A percentile compares a stretch with the other conserved stretches of the same genome.
Conservation (phyloP, 2,888 invertebrate genomes). For the Trilocha varians region DNA sequence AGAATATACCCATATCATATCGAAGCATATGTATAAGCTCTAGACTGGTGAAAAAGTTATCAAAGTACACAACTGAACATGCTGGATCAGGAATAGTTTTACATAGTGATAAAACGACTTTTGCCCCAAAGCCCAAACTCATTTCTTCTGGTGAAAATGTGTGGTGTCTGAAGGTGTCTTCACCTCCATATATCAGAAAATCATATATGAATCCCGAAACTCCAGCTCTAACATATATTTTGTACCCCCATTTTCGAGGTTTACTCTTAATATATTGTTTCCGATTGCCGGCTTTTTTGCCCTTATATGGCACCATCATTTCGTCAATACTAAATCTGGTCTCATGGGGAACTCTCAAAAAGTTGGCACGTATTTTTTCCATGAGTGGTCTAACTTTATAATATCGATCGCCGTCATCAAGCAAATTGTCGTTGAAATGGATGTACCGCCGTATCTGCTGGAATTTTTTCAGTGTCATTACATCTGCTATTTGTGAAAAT, state of each 20-base stretch:
- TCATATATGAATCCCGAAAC: conserved; percentile 13
- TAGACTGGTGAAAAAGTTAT: conserved; percentile 9
- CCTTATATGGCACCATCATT: conserved; percentile 24
- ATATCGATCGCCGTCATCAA: conserved; percentile 3
- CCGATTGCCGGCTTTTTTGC: conserved; percentile 16
- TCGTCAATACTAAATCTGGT: conserved; percentile 16
- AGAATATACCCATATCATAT: conserved; percentile 7
- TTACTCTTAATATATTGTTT: conserved; percentile 21
- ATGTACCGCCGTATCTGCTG: conserved; percentile 6
- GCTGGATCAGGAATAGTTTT: conserved; percentile 2
- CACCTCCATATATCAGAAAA: conserved; percentile 21
- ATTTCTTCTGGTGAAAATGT: conserved; percentile 1
- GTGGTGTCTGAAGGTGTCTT: conserved; percentile 20
- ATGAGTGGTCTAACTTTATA: conserved; percentile 7
- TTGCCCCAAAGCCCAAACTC: conserved; percentile 13
- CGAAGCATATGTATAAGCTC: conserved; percentile 7
- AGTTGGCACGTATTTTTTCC: conserved; percentile 4
- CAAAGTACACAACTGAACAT: conserved; percentile 2
- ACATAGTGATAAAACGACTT: conserved; percentile 13
- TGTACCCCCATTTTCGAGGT: conserved; percentile 21
- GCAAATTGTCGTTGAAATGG: conserved; percentile 6
- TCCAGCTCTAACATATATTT: conserved; percentile 18
- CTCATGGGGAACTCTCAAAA: conserved; percentile 1
- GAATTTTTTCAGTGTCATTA: conserved; percentile 7
- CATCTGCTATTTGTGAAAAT: conserved; percentile 5